phyloP scores from a whole-genome alignment of 1,140 invertebrate species.

The Cotesia vestalis region DNA sequence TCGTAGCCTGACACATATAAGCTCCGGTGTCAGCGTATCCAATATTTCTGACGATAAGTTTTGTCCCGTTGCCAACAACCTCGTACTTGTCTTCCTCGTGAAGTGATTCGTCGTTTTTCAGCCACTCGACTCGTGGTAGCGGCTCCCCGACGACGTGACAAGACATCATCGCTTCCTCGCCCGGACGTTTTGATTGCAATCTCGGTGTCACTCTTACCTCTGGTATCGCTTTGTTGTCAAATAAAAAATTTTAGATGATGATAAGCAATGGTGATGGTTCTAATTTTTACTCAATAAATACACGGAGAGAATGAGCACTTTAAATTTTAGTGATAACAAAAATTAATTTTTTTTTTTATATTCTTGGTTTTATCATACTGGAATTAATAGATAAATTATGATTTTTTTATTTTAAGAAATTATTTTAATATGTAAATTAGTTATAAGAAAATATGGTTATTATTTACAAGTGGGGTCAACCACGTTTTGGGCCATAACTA shows the following conservation, averaged over 20 bases:
- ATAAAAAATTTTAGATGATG: background rate
- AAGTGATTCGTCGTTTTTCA: slow-evolving; percentile 78
- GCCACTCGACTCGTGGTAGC: slow-evolving; percentile 74
- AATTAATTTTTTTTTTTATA: too few relatives aligned
- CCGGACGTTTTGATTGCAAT: slow-evolving; percentile 74
- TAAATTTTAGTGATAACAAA: too few relatives aligned
- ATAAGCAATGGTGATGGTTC: too few relatives aligned
- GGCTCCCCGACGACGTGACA: slow-evolving; percentile 78
- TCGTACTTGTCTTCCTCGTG: slow-evolving; percentile 73
- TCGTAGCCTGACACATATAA: slow-evolving; percentile 81
- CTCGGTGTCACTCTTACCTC: slow-evolving; percentile 75
- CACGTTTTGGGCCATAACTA: too few relatives aligned
- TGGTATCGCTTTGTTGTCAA: slow-evolving; percentile 69
- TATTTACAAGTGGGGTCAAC: too few relatives aligned
- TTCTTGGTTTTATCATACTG: too few relatives aligned
- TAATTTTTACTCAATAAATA: too few relatives aligned
- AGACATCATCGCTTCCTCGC: slow-evolving; percentile 74
- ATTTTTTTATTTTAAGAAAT: too few relatives aligned
- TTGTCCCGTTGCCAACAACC: slow-evolving; percentile 77
- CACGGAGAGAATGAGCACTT: too few relatives aligned
- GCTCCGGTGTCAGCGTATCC: slow-evolving; percentile 79
- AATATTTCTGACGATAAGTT: slow-evolving; percentile 73
- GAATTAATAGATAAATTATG: too few relatives aligned
- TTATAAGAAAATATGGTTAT: too few relatives aligned
- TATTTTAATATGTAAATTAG: too few relatives aligned